Percentiles rank a stretch among this genome's conserved stretches.
phyloP scores from a whole-genome alignment of 2,797 vertebrate species.

The Cynopterus sphinx region DNA sequence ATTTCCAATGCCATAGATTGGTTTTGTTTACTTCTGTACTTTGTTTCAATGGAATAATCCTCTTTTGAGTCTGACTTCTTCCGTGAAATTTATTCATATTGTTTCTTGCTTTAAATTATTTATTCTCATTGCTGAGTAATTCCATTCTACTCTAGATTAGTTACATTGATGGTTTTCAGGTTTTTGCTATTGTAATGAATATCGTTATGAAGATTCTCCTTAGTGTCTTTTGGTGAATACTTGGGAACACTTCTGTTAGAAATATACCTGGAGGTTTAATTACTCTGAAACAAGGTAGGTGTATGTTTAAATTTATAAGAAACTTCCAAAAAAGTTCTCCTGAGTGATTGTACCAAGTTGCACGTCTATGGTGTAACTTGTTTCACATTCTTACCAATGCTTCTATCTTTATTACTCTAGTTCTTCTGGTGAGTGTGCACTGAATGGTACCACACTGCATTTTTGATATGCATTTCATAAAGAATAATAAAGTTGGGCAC shows the following conservation, averaged over 20 bases:
- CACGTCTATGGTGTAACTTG: neutral
- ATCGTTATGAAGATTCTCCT: neutral
- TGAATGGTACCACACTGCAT: no score
- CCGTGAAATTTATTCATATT: neutral
- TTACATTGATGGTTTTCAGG: neutral
- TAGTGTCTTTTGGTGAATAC: neutral
- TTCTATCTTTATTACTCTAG: neutral
- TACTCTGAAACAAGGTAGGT: neutral
- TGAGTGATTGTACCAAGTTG: neutral
- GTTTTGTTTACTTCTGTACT: neutral
- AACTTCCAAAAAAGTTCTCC: neutral
- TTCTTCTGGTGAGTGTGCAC: neutral
- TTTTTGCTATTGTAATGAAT: neutral
- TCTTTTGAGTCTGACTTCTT: neutral
- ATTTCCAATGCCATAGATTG: neutral
- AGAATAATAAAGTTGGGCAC: neutral
- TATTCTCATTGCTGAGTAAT: neutral
- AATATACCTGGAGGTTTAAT: neutral
- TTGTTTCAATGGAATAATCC: neutral
- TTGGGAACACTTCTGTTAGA: neutral
- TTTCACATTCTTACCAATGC: neutral
- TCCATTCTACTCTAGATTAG: neutral
- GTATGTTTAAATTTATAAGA: neutral
- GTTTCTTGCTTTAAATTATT: neutral
- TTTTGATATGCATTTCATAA: neutral